Evolutionary conservation across 2,797 vertebrate species (phyloP), one percentile per base, ranked within the genome.

Genomic region (Loriculus beryllinus): DNA sequence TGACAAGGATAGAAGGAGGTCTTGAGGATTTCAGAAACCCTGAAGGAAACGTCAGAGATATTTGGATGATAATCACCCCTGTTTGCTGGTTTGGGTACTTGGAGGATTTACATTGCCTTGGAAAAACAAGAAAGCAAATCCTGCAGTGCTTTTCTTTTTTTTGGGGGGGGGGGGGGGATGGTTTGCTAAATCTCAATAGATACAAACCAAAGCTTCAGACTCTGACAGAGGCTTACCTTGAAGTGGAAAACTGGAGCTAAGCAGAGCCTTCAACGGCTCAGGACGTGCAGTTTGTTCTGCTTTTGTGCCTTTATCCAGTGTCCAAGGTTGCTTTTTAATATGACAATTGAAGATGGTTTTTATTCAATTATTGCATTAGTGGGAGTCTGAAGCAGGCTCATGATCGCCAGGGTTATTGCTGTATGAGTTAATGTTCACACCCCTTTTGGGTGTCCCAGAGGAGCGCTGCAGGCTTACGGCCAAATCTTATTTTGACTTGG

Each of bases 401-500:
- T 56, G 93, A 93, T 92, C 60, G 14, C 67, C 39, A 15, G 91
- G 92, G 95, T 95, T 94, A 86, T 77, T 95, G 86, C 94, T 91
- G 69, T 52, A 86, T 92, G 93, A 96, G 94, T 95, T 95, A 87
- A 78, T 63, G 74, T 93, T 97, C 93, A 90, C 79, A 85, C 92
- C 85, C 95, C 96, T 95, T 90, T 70, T 31, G 57, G 74, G 68
- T 70, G 81, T 88, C 91, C 94, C 95, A 20, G 67, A 67, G 94
- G 95, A 97, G 86, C 35, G n/a, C 75, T 21, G 31, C 23, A 47
- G 93, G 96, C 91, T 82, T 45, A 14, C 28, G 2, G 96, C 96
- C 96, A 96, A 87, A 67, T 86, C 48, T 85, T 88, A 85, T 94
- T 97, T 96, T 94, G 95, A 96, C 92, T 97, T 74, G 48, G 93